Evolutionary conservation across 1,140 invertebrate genomes (phyloP), one percentile per base, ranked within the genome.

Genomic region (Heliconius melpomene): DNA sequence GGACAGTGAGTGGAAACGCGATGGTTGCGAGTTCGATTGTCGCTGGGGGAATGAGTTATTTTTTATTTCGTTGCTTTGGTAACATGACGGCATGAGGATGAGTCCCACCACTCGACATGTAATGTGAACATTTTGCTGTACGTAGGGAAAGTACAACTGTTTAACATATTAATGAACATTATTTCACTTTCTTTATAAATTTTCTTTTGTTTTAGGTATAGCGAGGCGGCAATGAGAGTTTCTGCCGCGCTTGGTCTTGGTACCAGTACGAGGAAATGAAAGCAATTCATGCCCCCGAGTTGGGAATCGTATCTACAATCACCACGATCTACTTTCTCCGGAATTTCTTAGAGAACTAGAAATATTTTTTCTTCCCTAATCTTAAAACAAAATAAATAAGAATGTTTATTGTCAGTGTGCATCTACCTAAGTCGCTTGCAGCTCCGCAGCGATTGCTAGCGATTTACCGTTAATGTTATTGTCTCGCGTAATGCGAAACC

Each of bases 381-480:
- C 23, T 29, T 1, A 26, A 26, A 13, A 66, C 13, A 29, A 66
- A 66, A 66, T 66, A 66, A 26, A 66, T 66, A 66, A 66, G 26
- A 66, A 66, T 26, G 60, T 66, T 66, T 66, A 66, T 66, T 66
- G 60, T 66, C 60, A 50, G 60, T 70, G 60, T 77, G 76, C 70
- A 50, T 46, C 60, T 46, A 52, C 13, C 66, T 72, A 46, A 77
- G 29, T 23, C 46, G 72, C 46, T n/a, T 57, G 74, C 74, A 77
- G 38, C 36, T 71, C 60, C 9, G 16, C 76, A 72, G 66, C 66
- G 26, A 66, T 66, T 29, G 76, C 74, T 11, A 36, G 23, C 76
- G 66, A 77, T 77, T 77, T 77, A 50, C 60, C 76, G 70, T 70
- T 66, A 77, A 72, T 77, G 38, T 72, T 72, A 77, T 77, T 77